Evolutionary conservation across 2,113 vertebrate genomes (phyloP).

Genomic region (Pantherophis guttatus): DNA sequence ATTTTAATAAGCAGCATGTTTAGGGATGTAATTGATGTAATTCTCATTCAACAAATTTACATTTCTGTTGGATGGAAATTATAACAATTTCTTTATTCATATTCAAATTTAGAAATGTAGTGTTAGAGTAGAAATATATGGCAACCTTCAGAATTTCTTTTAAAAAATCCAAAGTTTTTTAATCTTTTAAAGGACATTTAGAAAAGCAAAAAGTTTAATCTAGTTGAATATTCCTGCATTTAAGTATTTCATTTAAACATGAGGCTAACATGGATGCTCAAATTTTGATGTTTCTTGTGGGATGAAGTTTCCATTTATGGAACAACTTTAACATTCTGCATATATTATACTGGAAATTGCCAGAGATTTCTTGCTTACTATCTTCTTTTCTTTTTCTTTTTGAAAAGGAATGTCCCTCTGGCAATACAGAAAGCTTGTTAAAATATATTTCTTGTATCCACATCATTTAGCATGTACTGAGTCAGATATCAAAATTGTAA

Average conservation of each 20-base stretch:
- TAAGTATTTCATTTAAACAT: constrained; percentile 5
- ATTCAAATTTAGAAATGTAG: background rate
- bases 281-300: constrained; percentile 47
- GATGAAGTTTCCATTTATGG: constrained; percentile 38
- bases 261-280: background rate
- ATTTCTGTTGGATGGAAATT: background rate
- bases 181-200: background rate
- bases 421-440: constrained; percentile 37
- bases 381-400: background rate
- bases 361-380: constrained; percentile 41
- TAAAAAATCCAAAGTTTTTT: background rate
- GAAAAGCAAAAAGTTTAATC: background rate
- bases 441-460: constrained; percentile 36
- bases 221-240: background rate
- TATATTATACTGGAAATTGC: constrained; percentile 26
- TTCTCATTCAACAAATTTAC: background rate
- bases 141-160: background rate
- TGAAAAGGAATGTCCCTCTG: constrained; percentile 38
- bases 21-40: background rate
- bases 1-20: background rate
- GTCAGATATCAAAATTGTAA: constrained; percentile 57
- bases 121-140: background rate
- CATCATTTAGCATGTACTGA: constrained; percentile 46
- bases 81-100: background rate
- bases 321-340: constrained; percentile 45